Conservation (phyloP, 2,888 invertebrate genomes). For the Odontocolon sp. region DNA sequence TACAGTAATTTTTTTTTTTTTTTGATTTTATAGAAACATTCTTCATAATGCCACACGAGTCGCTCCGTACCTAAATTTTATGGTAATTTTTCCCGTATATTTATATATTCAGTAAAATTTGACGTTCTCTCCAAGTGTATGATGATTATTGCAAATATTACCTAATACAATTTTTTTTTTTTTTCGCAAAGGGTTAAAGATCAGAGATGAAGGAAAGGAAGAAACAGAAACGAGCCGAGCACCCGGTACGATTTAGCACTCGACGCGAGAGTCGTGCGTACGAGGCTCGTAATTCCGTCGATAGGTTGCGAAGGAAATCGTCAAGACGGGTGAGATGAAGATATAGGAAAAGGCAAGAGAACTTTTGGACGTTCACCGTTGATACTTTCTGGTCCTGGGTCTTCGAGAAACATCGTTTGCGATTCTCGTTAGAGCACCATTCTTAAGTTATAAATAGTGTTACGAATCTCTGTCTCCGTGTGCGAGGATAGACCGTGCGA, state of each 20-base stretch:
- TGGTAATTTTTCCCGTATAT: too few species aligned
- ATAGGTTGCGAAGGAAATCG: constrained; percentile 28
- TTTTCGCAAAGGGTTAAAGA: neutral
- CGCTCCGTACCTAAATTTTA: too few species aligned
- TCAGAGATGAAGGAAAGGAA: constrained; percentile 3
- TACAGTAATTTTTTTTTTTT: too few species aligned
- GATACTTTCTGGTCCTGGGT: constrained; percentile 45
- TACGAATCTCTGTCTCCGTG: constrained; percentile 1
- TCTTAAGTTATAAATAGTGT: constrained; percentile 76
- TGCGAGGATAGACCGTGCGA: neutral
- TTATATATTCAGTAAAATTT: too few species aligned
- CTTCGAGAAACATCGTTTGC: constrained; percentile 57
- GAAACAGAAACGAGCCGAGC: constrained; percentile 36
- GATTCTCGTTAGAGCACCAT: constrained; percentile 71
- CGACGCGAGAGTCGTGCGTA: constrained; percentile 55
- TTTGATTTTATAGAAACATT: too few species aligned
- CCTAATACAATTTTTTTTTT: too few species aligned
- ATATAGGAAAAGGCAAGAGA: constrained; percentile 4
- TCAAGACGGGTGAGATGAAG: constrained; percentile 7
- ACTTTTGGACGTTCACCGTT: constrained; percentile 34
- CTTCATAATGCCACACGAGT: too few species aligned
- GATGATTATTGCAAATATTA: too few species aligned
- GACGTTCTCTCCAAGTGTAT: too few species aligned
- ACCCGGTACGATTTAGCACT: constrained; percentile 64
- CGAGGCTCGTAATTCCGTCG: constrained; percentile 60